These are phyloP conservation scores for Drosophila eohydei DNA, from an alignment of 2,888 invertebrate genomes.

Conservation along the genomic window DNA sequence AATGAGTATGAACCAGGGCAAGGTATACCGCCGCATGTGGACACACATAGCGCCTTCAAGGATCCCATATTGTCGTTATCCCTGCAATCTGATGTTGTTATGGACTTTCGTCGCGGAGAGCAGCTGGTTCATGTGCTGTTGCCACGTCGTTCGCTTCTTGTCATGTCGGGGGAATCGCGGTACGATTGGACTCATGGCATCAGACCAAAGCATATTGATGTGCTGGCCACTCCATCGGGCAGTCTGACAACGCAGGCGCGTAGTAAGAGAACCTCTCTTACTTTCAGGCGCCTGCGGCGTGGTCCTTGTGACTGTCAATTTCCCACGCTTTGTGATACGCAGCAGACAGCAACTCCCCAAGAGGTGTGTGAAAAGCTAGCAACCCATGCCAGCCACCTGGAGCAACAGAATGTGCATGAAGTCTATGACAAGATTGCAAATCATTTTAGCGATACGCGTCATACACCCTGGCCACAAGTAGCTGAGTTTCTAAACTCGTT, in stretches of 20 bases:
- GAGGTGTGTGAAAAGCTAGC: conserved; percentile 78
- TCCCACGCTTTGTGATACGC: conserved; percentile 89
- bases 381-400: conserved; percentile 87
- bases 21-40: conserved; percentile 97
- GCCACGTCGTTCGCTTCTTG: conserved; percentile 89
- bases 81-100: conserved; percentile 91
- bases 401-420: conserved; percentile 91
- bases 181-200: conserved; percentile 96
- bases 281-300: conserved; percentile 88
- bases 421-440: conserved; percentile 97
- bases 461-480: conserved; percentile 97
- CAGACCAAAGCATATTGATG: conserved; percentile 92
- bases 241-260: conserved; percentile 87
- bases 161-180: conserved; percentile 92
- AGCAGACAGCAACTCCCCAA: conserved; percentile 37
- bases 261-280: conserved; percentile 91
- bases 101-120: conserved; percentile 93
- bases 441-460: conserved; percentile 97
- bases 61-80: conserved; percentile 95
- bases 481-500: conserved; percentile 90
- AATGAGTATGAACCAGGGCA: conserved; percentile 94
- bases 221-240: conserved; percentile 86
- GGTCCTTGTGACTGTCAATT: conserved; percentile 90
- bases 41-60: conserved; percentile 97
- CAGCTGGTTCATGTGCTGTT: conserved; percentile 88